A percentile compares a stretch with the other conserved stretches of the same genome.
Conservation (phyloP, 1,140 invertebrate genomes). For the Cydia fagiglandana region DNA sequence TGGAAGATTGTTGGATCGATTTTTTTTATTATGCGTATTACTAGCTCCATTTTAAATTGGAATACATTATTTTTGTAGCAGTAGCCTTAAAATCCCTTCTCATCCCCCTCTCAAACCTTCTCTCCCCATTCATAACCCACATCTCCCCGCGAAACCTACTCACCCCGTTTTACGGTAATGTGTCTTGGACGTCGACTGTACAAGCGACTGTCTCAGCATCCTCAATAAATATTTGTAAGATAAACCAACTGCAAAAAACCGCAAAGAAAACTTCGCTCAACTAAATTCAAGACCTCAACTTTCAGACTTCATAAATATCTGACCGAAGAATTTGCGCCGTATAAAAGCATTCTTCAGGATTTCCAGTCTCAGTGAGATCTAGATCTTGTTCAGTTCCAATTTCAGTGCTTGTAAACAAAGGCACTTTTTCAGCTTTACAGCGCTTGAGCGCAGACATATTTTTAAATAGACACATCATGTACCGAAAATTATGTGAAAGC, state of each 20-base stretch:
- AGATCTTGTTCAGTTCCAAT: conserved; percentile 3
- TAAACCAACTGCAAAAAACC: neutral
- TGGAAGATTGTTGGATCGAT: no score
- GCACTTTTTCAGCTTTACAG: conserved; percentile 9
- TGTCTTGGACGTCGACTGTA: no score
- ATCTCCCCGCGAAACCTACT: no score
- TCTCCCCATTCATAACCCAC: no score
- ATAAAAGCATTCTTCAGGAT: neutral
- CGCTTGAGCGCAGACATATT: neutral
- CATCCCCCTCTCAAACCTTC: no score
- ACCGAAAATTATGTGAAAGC: neutral
- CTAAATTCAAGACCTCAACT: neutral
- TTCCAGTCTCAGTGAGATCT: neutral
- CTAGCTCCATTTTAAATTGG: no score
- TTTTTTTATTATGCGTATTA: no score
- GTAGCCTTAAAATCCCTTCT: no score
- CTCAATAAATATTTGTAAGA: neutral
- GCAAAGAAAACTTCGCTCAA: neutral
- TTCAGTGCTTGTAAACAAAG: conserved; percentile 10
- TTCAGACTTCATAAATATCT: neutral
- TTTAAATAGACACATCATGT: neutral
- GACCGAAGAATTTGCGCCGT: neutral
- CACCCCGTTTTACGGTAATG: no score
- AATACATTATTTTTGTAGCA: no score
- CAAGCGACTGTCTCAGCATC: no score